Evolutionary conservation across 2,888 invertebrate genomes (phyloP).

Genomic region (Chloromyia formosa): DNA sequence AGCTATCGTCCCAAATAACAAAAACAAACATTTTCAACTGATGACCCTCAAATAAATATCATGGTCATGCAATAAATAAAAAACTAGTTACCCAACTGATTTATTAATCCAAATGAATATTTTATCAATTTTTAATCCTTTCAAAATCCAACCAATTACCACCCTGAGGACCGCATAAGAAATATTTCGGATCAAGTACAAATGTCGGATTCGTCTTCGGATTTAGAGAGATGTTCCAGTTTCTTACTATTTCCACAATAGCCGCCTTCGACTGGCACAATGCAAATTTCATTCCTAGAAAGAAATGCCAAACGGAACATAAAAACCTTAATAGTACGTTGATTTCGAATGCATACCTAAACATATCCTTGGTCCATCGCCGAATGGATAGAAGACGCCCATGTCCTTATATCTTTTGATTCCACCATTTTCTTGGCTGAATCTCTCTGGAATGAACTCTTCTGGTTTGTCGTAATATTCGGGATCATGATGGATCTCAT

Average conservation of each 20-base stretch:
- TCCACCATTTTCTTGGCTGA: constrained; percentile 56
- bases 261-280: constrained; percentile 59
- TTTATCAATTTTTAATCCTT: constrained; percentile 29
- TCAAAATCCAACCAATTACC: constrained; percentile 58
- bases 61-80: no score
- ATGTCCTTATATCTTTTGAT: constrained; percentile 56
- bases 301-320: background rate
- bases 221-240: constrained; percentile 59
- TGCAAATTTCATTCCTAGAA: constrained; percentile 61
- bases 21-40: no score
- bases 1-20: no score
- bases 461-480: constrained; percentile 56
- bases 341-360: constrained; percentile 54
- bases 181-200: constrained; percentile 54
- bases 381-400: constrained; percentile 58
- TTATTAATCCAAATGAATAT: no score
- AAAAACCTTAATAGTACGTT: no score
- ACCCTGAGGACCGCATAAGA: constrained; percentile 56
- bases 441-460: constrained; percentile 58
- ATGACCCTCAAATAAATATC: no score
- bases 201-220: constrained; percentile 58
- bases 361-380: constrained; percentile 61
- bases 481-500: constrained; percentile 56
- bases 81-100: no score
- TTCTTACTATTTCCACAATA: constrained; percentile 57